These are phyloP conservation scores for Bombus waltoni DNA, from an alignment of 1,140 invertebrate species.

Conservation along the genomic window DNA sequence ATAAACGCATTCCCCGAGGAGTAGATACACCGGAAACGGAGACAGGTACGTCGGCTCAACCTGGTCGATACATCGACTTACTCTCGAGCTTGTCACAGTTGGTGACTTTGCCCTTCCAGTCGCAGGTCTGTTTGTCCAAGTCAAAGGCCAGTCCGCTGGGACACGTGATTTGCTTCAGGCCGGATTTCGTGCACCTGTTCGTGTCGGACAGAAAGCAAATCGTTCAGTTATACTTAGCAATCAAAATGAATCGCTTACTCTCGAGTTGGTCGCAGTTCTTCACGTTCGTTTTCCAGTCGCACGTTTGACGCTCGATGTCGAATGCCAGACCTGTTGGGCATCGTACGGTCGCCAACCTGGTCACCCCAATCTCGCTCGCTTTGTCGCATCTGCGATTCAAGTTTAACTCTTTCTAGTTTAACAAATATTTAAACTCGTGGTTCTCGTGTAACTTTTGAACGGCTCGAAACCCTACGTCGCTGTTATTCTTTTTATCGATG, in stretches of 20 bases:
- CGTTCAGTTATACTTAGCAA: constrained; percentile 70
- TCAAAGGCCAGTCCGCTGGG: constrained; percentile 97
- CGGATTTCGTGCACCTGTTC: constrained; percentile 94
- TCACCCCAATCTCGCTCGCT: constrained; percentile 92
- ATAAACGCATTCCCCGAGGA: neutral
- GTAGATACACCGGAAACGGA: constrained; percentile 17
- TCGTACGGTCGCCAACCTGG: constrained; percentile 92
- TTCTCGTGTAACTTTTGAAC: neutral
- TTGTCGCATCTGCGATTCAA: constrained; percentile 91
- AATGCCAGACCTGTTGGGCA: constrained; percentile 96
- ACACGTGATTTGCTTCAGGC: constrained; percentile 96
- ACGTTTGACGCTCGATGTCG: constrained; percentile 96
- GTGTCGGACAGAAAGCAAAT: constrained; percentile 75
- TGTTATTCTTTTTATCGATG: neutral
- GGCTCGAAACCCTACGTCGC: neutral
- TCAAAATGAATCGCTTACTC: constrained; percentile 87
- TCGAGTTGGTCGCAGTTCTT: constrained; percentile 96
- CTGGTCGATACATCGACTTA: constrained; percentile 87
- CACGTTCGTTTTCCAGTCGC: constrained; percentile 97
- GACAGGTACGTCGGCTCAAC: constrained; percentile 46
- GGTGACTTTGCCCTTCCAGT: constrained; percentile 98
- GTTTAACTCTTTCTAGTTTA: neutral
- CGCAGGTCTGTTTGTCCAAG: constrained; percentile 98
- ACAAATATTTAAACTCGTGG: neutral
- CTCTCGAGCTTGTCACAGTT: constrained; percentile 98